Base-by-base conservation (phyloP, 2,888 invertebrate species). In the Beris morrisii region DNA sequence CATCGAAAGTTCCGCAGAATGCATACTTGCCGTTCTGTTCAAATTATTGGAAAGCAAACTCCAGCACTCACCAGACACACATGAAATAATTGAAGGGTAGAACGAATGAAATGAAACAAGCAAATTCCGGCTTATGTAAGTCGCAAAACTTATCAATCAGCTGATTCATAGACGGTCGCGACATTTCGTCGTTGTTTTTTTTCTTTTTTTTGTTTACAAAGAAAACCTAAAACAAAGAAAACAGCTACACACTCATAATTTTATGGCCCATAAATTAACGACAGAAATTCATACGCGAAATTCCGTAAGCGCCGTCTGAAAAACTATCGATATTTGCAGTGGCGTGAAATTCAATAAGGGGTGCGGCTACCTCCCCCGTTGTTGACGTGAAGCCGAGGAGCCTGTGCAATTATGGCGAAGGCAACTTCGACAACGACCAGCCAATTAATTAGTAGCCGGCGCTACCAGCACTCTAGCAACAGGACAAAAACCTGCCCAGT, bases 351-450 rank as follows among this genome's bases (percentile, higher is more conserved):
- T 7, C 46, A 48, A 50, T 11, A 38, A 59, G 61, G 61, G 61
- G 61, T 61, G 61, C 61, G 61, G 61, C 43, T 61, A 28, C 15
- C 50, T 50, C 52, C 61, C 61, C 52, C 38, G 15, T 43, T 50
- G 61, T 61, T 50, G 38, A 61, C 22, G 45, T 2, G 58, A 48
- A 13, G 9, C 5, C 38, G 38, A 22, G 22, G 22, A 22, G 22
- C 22, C 22, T 22, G 22, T 22, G 22, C 22, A 22, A 22, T 22
- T 22, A 22, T 22, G 22, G 22, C 22, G 22, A 22, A 22, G 22
- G 22, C 22, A 22, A 22, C 22, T 22, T 22, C 22, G 22, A 22
- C 22, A 22, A 22, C 22, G 22, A 22, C 22, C 22, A 22, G 22
- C 3, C 22, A 22, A 22, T 22, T 22, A 22, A 22, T 22, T 22